Percentiles rank a stretch among this genome's conserved stretches.
Evolutionary conservation across 2,797 vertebrate genomes (phyloP).

Genomic region (Lithobates sylvaticus): DNA sequence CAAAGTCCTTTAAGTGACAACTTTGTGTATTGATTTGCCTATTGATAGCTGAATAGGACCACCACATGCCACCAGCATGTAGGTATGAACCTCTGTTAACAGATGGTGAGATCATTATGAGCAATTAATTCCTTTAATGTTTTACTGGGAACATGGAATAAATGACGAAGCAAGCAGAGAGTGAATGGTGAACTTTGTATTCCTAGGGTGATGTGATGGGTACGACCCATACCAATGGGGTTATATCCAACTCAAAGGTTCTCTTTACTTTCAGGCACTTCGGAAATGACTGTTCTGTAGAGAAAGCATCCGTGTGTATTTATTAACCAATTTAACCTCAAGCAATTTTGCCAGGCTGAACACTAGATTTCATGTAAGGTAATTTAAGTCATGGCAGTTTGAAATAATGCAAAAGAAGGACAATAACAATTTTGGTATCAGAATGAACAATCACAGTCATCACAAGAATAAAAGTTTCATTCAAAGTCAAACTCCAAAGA

Average conservation of each 20-base stretch:
- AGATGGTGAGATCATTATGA: constrained; percentile 99
- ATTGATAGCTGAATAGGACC: constrained; percentile 89
- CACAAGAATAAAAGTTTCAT: constrained; percentile 25
- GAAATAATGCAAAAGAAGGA: constrained; percentile 32
- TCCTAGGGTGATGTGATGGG: constrained; percentile 74
- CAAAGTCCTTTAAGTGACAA: too few relatives aligned
- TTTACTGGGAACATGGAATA: constrained; percentile 95
- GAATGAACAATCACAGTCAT: constrained; percentile 25
- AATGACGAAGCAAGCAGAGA: constrained; percentile 85
- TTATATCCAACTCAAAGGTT: constrained; percentile 77
- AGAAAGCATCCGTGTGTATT: constrained; percentile 73
- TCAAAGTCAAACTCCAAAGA: constrained; percentile 5
- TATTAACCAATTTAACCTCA: constrained; percentile 74
- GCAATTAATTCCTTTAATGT: constrained; percentile 99
- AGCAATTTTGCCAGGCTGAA: constrained; percentile 71
- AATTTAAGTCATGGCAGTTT: constrained; percentile 56
- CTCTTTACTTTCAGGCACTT: constrained; percentile 67
- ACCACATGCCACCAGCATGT: constrained; percentile 90
- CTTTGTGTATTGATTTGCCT: constrained; percentile 70
- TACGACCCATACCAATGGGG: constrained; percentile 79
- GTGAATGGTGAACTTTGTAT: constrained; percentile 79
- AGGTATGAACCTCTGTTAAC: constrained; percentile 94
- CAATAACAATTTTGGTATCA: constrained; percentile 45
- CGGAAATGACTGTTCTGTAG: constrained; percentile 75
- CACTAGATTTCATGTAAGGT: constrained; percentile 74